These are phyloP conservation scores for Eospalax fontanierii DNA, from an alignment of 2,797 vertebrate species.

Conservation along the genomic window DNA sequence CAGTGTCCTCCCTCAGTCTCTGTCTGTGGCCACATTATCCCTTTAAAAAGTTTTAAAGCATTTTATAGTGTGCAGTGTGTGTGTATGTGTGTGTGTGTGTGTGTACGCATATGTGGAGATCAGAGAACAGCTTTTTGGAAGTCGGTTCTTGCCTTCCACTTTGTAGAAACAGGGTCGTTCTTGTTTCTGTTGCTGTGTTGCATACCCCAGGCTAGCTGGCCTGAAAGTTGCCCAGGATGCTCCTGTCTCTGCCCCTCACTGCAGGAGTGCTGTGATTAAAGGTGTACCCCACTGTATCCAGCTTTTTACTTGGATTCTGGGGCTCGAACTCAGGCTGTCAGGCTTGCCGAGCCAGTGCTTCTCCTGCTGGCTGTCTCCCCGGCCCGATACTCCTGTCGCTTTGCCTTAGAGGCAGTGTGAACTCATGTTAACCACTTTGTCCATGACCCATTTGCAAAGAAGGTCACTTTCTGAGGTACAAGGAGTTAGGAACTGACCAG, in stretches of 20 bases:
- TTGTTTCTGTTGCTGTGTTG: background rate
- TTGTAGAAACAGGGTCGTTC: background rate
- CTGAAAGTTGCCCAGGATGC: background rate
- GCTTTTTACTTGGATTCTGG: background rate
- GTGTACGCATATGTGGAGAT: background rate
- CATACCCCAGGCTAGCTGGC: background rate
- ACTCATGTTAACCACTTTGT: background rate
- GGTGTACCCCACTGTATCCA: background rate
- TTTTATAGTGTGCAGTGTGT: too few species aligned
- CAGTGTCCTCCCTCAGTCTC: background rate
- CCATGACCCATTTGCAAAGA: background rate
- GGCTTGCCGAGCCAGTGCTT: background rate
- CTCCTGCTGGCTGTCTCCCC: background rate
- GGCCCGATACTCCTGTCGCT: background rate
- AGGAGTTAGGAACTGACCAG: background rate
- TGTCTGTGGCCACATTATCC: background rate
- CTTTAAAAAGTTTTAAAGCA: background rate
- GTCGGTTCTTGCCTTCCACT: background rate
- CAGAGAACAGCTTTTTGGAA: background rate
- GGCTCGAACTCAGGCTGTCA: background rate
- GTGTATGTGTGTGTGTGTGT: background rate
- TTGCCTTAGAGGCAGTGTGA: background rate
- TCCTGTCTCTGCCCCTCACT: background rate
- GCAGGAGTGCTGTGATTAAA: background rate
- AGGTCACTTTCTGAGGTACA: background rate